A percentile compares a stretch with the other conserved stretches of the same genome.
phyloP scores from a whole-genome alignment of 2,113 vertebrate genomes.

The Dipodomys spectabilis region DNA sequence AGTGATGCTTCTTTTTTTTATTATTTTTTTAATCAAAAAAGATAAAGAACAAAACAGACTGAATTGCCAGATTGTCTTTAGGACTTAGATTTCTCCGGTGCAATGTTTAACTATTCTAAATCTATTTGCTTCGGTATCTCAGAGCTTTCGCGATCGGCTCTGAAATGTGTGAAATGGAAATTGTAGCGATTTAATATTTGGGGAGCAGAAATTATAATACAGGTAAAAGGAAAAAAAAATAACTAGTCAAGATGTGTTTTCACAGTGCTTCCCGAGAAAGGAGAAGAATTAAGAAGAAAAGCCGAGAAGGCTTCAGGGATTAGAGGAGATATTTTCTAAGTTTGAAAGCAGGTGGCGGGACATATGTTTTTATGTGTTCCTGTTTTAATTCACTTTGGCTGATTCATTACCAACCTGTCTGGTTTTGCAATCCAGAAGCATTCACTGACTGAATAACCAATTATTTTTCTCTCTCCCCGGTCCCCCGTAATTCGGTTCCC shows the following conservation, averaged over 20 bases:
- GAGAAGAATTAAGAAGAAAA: slow-evolving; percentile 85
- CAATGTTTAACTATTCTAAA: slow-evolving; percentile 75
- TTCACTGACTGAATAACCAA: slow-evolving; percentile 82
- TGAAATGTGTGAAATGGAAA: slow-evolving; percentile 84
- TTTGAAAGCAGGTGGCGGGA: slow-evolving; percentile 88
- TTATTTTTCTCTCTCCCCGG: slow-evolving; percentile 43
- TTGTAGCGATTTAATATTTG: slow-evolving; percentile 83
- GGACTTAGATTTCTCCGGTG: slow-evolving; percentile 68
- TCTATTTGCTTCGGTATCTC: slow-evolving; percentile 81
- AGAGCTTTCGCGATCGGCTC: slow-evolving; percentile 78
- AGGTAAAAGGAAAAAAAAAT: slow-evolving; percentile 62
- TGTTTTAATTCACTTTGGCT: slow-evolving; percentile 83
- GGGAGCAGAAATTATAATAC: slow-evolving; percentile 79
- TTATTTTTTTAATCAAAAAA: neutral
- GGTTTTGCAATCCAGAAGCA: slow-evolving; percentile 82
- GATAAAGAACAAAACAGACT: slow-evolving; percentile 60
- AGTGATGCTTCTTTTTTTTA: neutral
- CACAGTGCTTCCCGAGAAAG: slow-evolving; percentile 80
- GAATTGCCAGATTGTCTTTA: slow-evolving; percentile 51
- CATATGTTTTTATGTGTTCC: slow-evolving; percentile 88
- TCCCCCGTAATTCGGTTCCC: slow-evolving; percentile 63
- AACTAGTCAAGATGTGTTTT: slow-evolving; percentile 77
- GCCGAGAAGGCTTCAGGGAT: slow-evolving; percentile 86
- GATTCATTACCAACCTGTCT: slow-evolving; percentile 84
- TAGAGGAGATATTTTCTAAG: slow-evolving; percentile 88